Evolutionary conservation across 2,797 vertebrate species (phyloP), one percentile per base, ranked within the genome.

Genomic region (Darevskia mixta): DNA sequence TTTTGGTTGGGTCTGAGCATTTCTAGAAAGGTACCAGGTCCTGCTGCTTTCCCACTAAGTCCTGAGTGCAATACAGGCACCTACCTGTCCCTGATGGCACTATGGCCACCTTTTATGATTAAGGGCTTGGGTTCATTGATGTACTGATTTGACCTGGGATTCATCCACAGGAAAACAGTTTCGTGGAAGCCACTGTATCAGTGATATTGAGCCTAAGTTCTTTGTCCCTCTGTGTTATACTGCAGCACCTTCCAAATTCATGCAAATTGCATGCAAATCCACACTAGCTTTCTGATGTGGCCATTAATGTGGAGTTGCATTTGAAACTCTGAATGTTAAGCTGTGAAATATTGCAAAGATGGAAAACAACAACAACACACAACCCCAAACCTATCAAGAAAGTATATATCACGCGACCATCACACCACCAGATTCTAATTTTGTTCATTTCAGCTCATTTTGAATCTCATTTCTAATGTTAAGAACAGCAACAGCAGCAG

Each of bases 41-140:
- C 17, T 18, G 32, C 7, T 35, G 15, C 2, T 73, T 55, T 38
- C 17, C 7, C 32, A 73, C 18, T 18, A 18, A 35, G 15, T 20
- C 15, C 29, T 43, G 35, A 0, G 3, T 17, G 20, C 13, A 43
- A 27, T 15, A n/a, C 1, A 2, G 35, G 23, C 2, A 20, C 1
- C 58, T 66, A 8, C n/a, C 8, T 5, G 2, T 29, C 6, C 13
- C 8, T n/a, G 27, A 2, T 43, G 3, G 11, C 5, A 7, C 41
- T 35, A 49, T 23, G 2, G 18, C 38, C 41, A 32, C 41, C 25
- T 43, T 15, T 13, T 27, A 69, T 8, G 38, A 8, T 23, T n/a
- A 11, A 35, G 35, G 1, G 20, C 20, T 18, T 61, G 17, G 35
- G 32, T n/a, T 55, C 49, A 55, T 55, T 17, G 72, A 23, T 13